phyloP scores from a whole-genome alignment of 2,888 invertebrate species.

The Stramonita haemastoma region DNA sequence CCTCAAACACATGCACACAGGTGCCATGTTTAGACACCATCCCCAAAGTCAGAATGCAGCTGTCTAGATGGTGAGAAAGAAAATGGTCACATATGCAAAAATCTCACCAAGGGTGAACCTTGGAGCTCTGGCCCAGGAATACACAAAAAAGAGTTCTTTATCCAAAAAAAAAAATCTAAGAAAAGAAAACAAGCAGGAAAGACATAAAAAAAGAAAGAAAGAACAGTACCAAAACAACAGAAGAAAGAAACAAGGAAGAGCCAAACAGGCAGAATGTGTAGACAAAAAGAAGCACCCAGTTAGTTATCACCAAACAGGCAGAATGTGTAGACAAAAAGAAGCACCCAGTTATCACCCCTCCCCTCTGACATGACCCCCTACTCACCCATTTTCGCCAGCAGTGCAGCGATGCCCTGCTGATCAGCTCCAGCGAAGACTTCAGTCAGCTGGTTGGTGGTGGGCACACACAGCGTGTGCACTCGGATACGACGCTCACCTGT shows the following conservation, averaged over 20 bases:
- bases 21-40: no score
- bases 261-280: neutral
- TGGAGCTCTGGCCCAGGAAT: no score
- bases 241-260: neutral
- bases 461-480: conserved; percentile 97
- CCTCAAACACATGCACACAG: no score
- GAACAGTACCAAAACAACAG: neutral
- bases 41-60: no score
- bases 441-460: conserved; percentile 88
- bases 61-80: no score
- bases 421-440: conserved; percentile 94
- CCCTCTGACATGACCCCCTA: no score
- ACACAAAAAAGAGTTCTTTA: no score
- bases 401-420: conserved; percentile 93
- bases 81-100: no score
- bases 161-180: neutral
- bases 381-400: conserved; percentile 96
- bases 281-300: neutral
- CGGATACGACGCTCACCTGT: conserved; percentile 95
- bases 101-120: no score
- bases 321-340: neutral
- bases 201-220: neutral
- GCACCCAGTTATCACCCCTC: no score
- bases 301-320: neutral
- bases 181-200: no score